These are phyloP conservation scores for Epinotia demarniana DNA, from an alignment of 2,888 invertebrate species.

Conservation along the genomic window DNA sequence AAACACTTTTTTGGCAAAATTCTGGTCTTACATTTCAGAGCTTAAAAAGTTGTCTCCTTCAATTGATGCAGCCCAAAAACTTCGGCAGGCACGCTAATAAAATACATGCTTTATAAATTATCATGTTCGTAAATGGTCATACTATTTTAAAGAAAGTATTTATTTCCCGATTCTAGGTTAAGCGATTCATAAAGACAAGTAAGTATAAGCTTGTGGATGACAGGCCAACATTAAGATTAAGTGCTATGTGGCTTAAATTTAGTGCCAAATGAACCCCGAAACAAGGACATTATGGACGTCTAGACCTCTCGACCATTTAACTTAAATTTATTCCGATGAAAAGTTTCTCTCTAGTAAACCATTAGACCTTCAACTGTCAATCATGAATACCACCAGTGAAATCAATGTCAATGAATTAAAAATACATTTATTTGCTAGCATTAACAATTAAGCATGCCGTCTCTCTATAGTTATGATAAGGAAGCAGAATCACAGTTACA, in stretches of 20 bases:
- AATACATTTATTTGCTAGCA: constrained; percentile 45
- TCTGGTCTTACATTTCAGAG: background rate
- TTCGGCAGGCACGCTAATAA: background rate
- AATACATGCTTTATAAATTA: constrained; percentile 20
- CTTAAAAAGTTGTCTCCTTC: background rate
- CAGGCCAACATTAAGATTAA: constrained; percentile 43
- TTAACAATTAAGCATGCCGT: constrained; percentile 22
- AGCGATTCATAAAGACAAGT: constrained; percentile 42
- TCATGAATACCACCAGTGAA: constrained; percentile 62
- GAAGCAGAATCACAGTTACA: constrained; percentile 32
- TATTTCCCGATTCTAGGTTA: constrained; percentile 38
- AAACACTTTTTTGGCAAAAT: background rate
- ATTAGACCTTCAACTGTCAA: constrained; percentile 63
- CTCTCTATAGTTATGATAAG: constrained; percentile 22
- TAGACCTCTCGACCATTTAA: constrained; percentile 55
- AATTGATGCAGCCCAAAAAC: constrained; percentile 18
- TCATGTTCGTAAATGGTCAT: constrained; percentile 26
- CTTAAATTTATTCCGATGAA: constrained; percentile 53
- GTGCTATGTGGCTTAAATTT: constrained; percentile 27
- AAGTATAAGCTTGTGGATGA: constrained; percentile 43
- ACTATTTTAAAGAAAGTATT: constrained; percentile 38
- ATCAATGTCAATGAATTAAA: constrained; percentile 58
- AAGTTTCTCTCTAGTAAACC: constrained; percentile 24
- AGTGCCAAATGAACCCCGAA: constrained; percentile 32
- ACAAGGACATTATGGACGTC: constrained; percentile 43